Conservation (phyloP, 2,888 invertebrate genomes). For the Drosophila parthenogenetica region DNA sequence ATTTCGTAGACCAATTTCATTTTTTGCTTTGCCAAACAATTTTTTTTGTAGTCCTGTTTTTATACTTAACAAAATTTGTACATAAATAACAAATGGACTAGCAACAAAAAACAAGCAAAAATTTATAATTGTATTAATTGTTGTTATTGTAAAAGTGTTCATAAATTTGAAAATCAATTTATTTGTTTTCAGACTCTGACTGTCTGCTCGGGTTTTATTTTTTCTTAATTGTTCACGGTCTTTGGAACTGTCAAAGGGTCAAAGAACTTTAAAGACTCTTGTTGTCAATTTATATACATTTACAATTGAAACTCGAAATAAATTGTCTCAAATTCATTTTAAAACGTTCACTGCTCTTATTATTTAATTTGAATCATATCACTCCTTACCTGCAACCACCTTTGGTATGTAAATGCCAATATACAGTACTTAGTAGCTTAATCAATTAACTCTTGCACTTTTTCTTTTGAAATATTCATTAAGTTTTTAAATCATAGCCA, state of each 20-base stretch:
- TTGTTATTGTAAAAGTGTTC: not conserved
- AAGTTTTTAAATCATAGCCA: constrained; percentile 17
- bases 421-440: constrained; percentile 13
- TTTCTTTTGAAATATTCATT: constrained; percentile 8
- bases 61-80: not conserved
- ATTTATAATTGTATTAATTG: constrained; percentile 25
- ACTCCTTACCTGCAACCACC: too few relatives aligned
- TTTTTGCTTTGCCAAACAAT: not conserved
- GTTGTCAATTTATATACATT: too few relatives aligned
- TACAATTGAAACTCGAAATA: too few relatives aligned
- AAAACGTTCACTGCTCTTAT: too few relatives aligned
- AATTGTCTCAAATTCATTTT: too few relatives aligned
- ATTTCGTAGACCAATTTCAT: constrained; percentile 10
- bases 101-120: constrained; percentile 1
- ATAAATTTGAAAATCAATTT: constrained; percentile 23
- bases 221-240: not conserved
- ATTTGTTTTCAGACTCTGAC: constrained; percentile 2
- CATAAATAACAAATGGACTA: not conserved
- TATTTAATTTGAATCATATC: too few relatives aligned
- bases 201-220: constrained; percentile 1
- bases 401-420: not conserved
- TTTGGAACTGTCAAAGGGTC: not conserved
- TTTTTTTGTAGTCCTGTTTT: not conserved
- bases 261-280: not conserved
- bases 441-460: constrained; percentile 40